Evolutionary conservation across 2,888 invertebrate species (phyloP).

Genomic region (Hipparchia sbordonii): DNA sequence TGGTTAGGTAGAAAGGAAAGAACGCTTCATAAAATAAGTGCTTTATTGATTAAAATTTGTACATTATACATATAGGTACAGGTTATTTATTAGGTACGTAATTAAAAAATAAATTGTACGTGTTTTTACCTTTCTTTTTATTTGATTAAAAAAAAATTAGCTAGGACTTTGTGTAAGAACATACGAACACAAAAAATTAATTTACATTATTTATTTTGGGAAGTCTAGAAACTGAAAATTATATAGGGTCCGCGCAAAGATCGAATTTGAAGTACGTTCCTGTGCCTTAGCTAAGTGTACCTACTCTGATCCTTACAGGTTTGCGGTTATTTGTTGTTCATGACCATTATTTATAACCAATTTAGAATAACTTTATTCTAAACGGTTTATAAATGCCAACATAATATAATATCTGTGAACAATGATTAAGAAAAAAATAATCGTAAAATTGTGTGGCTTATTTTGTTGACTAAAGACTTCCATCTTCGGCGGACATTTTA

Average conservation of each 20-base stretch:
- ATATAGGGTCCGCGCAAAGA: background rate
- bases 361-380: no score
- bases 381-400: no score
- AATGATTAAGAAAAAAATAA: no score
- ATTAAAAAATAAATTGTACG: slow-evolving; percentile 64
- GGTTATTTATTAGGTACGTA: slow-evolving; percentile 51
- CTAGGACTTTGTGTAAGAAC: slow-evolving; percentile 51
- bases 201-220: background rate
- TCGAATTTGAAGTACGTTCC: background rate
- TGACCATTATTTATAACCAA: no score
- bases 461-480: no score
- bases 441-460: no score
- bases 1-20: slow-evolving; percentile 28
- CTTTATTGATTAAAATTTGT: slow-evolving; percentile 78
- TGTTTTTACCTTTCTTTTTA: slow-evolving; percentile 47
- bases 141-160: slow-evolving; percentile 51
- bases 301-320: no score
- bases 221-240: background rate
- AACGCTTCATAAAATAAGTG: slow-evolving; percentile 81
- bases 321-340: no score
- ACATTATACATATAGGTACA: slow-evolving; percentile 58
- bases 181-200: background rate
- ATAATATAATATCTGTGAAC: no score
- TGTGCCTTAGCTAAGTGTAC: no score
- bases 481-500: no score